Percentiles rank a stretch among this genome's conserved stretches.
Evolutionary conservation across 2,797 vertebrate species (phyloP).

Genomic region (Hippopotamyrus pictus): DNA sequence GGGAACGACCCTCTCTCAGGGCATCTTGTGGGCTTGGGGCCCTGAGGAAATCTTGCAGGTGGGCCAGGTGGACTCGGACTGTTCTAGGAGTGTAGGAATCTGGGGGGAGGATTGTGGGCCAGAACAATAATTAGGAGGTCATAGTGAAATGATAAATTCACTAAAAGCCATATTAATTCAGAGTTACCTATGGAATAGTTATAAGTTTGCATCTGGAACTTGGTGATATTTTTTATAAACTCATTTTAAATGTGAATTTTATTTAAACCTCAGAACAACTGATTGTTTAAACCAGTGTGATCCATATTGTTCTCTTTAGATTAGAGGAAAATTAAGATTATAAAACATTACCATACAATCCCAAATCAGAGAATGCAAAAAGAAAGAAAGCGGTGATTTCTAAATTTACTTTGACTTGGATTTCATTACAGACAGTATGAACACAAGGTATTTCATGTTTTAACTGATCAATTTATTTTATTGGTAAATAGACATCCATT

Average conservation of each 20-base stretch:
- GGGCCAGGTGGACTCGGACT: slow-evolving; percentile 62
- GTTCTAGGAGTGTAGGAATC: slow-evolving; percentile 66
- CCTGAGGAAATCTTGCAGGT: slow-evolving; percentile 65
- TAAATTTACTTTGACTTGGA: neutral
- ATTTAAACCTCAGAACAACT: neutral
- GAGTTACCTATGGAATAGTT: neutral
- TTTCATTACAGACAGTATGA: neutral
- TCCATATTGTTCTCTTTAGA: neutral
- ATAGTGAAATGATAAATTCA: neutral
- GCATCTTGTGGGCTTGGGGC: slow-evolving; percentile 61
- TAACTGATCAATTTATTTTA: neutral
- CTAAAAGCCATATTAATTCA: neutral
- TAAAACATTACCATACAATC: neutral
- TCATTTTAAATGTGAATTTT: neutral
- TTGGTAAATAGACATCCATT: neutral
- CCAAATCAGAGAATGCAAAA: neutral
- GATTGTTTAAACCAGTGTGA: neutral
- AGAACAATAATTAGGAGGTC: neutral
- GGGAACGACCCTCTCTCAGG: slow-evolving; percentile 66
- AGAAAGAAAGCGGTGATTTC: neutral
- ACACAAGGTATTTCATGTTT: neutral
- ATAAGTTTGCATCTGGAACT: neutral
- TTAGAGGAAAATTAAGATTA: neutral
- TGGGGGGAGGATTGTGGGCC: slow-evolving; percentile 33
- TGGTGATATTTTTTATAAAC: neutral